Conservation (phyloP, 2,888 invertebrate genomes). For the Mantis religiosa region DNA sequence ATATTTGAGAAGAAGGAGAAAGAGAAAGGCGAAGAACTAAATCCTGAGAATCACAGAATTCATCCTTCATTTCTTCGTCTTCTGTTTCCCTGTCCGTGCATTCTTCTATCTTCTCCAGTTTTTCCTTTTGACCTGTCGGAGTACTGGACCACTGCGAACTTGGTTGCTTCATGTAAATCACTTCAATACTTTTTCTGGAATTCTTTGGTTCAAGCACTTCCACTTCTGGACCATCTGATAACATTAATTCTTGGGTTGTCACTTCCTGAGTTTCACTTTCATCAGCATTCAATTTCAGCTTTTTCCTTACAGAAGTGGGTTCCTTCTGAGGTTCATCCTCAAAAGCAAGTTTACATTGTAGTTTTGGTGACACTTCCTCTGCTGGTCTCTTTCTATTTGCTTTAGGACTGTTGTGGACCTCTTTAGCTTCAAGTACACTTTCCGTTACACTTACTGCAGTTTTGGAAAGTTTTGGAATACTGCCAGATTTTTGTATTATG, state of each 20-base stretch:
- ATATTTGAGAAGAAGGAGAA: neutral
- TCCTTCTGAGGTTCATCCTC: neutral
- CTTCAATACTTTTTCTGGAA: neutral
- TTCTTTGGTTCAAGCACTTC: neutral
- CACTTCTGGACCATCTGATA: neutral
- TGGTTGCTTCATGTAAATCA: neutral
- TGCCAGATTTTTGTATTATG: neutral
- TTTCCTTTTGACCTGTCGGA: neutral
- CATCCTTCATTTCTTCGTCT: neutral
- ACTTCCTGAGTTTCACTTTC: neutral
- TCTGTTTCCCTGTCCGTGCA: neutral
- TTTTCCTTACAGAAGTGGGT: neutral
- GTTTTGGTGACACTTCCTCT: neutral
- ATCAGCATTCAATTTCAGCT: neutral
- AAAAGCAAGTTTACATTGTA: neutral
- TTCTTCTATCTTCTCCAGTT: neutral
- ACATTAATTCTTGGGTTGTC: too few relatives aligned
- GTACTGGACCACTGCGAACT: neutral
- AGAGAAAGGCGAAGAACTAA: neutral
- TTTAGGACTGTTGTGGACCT: neutral
- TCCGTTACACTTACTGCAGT: neutral
- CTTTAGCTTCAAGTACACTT: neutral
- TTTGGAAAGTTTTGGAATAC: neutral
- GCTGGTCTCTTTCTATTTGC: neutral
- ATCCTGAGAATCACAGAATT: neutral